Conservation (phyloP, 2,113 vertebrate genomes). For the Bubalus kerabau region DNA sequence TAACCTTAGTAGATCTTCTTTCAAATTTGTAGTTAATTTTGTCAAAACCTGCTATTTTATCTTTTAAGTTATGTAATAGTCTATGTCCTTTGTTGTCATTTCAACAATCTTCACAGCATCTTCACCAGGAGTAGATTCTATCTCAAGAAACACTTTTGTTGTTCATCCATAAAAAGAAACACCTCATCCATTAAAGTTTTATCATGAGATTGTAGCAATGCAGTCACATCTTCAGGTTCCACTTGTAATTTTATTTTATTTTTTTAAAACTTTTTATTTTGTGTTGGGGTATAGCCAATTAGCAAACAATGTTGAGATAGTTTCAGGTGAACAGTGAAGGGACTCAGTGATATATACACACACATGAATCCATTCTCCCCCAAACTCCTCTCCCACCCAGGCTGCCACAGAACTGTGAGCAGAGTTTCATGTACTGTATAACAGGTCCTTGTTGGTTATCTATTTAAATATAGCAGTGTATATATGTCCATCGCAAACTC, state of each 20-base stretch:
- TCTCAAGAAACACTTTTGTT: not conserved
- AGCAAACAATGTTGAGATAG: not conserved
- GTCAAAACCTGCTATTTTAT: not conserved
- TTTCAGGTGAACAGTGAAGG: not conserved
- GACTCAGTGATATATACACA: not conserved
- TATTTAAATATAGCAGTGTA: not conserved
- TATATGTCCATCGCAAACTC: not conserved
- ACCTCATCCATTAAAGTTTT: not conserved
- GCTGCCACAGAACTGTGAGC: not conserved
- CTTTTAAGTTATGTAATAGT: not conserved
- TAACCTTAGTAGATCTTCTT: not conserved
- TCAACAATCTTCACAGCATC: not conserved
- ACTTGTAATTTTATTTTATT: not conserved
- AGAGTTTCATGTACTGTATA: not conserved
- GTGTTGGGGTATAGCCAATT: rapidly evolving
- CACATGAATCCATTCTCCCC: not conserved
- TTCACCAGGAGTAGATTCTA: not conserved
- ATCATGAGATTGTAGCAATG: not conserved
- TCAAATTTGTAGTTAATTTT: not conserved
- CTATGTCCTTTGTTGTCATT: not conserved
- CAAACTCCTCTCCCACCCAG: not conserved
- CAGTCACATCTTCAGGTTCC: not conserved
- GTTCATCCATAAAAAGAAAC: not conserved
- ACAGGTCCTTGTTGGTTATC: not conserved
- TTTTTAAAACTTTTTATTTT: not conserved